Evolutionary conservation across 2,113 vertebrate genomes (phyloP), one percentile per base, ranked within the genome.

Genomic region (Acanthochromis polyacanthus): DNA sequence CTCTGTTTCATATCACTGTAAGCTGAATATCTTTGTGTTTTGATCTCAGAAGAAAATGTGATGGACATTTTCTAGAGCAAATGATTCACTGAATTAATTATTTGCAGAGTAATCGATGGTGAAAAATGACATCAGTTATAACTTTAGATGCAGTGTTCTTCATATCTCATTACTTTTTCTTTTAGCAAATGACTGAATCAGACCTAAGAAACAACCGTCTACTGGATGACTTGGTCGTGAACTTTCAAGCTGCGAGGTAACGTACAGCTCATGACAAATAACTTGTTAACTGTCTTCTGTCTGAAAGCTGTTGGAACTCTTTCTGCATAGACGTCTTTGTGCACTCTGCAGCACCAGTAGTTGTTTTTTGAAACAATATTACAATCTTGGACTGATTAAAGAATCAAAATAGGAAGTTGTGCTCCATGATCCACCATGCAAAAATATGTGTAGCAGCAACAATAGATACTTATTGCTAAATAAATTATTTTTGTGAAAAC

Each of bases 151-250:
- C 11, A 22, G 1, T 15, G 40, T 67, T 16, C 16, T 48, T 77
- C 16, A 59, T 28, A 36, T 58, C 12, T 61, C 0, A 0, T n/a
- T 50, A 52, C 5, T 45, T 63, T 14, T 48, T 78, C 30, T 60
- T 71, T 93, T 62, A 99, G 98, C 86, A 95, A 69, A 93, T 93
- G 62, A 95, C 95, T 0, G 98, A 98, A 69, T 94, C 95, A 55
- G 97, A 98, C 78, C 91, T 99, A 64, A 96, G 93, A 82, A 99
- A 97, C 86, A 99, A 99, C 90, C 94, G 98, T 25, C 17, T 95
- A 7, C 60, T 99, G 60, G 98, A 99, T 82, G 97, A 99, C 16
- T 80, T 99, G 59, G 96, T 98, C 22, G 92, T 92, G 79, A 95
- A 89, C 89, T 98, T 98, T 89, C 92, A 84, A 75, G 91, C 86